Evolutionary conservation across 2,113 vertebrate genomes (phyloP).

Genomic region (Brachyhypopomus gauderio): DNA sequence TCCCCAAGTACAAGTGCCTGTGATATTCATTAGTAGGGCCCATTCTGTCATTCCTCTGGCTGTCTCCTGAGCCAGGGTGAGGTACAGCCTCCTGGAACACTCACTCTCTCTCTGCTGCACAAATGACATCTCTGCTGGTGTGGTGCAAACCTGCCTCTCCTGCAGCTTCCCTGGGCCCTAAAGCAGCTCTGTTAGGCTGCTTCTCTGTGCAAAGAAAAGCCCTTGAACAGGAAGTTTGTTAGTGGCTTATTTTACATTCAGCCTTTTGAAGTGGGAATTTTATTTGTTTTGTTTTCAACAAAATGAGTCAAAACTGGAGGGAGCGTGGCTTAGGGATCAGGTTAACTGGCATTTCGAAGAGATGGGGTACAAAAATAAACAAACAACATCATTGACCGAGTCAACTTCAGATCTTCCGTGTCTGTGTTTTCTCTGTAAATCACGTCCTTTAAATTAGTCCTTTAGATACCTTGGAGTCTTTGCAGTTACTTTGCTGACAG

Average conservation of each 20-base stretch:
- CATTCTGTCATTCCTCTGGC: background rate
- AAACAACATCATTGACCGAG: background rate
- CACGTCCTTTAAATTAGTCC: constrained; percentile 42
- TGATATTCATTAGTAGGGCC: background rate
- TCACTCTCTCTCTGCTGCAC: background rate
- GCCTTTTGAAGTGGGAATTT: background rate
- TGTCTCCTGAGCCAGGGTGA: constrained; percentile 7
- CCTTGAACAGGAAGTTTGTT: constrained; percentile 44
- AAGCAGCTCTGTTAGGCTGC: constrained; percentile 31
- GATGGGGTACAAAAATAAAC: background rate
- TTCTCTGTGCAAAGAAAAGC: constrained; percentile 27
- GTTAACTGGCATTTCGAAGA: background rate
- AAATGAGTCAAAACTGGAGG: background rate
- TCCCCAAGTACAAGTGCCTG: background rate
- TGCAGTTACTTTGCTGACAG: constrained; percentile 57
- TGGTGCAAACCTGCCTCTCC: constrained; percentile 8
- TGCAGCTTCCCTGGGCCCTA: background rate
- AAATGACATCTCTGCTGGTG: background rate
- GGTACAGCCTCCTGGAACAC: constrained; percentile 20
- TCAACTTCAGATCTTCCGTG: constrained; percentile 22
- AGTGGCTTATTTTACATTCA: constrained; percentile 18
- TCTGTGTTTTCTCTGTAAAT: constrained; percentile 28
- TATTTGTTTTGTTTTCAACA: background rate
- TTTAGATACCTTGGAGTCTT: constrained; percentile 53
- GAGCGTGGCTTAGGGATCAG: background rate